Evolutionary conservation across 2,113 vertebrate genomes (phyloP), one percentile per base, ranked within the genome.

Genomic region (Synodontis membranacea): DNA sequence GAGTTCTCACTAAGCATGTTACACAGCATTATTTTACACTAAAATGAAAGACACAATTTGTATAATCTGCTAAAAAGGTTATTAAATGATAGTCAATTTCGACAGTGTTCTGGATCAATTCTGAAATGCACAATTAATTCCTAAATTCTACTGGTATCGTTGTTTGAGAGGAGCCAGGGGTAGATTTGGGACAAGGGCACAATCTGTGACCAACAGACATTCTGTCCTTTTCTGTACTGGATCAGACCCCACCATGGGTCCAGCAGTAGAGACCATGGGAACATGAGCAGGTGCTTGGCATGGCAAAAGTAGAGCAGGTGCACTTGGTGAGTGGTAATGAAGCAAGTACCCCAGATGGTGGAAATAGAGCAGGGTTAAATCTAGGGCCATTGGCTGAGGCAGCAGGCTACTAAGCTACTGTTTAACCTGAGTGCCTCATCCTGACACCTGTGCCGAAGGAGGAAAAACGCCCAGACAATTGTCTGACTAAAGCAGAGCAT

Each of bases 221-320:
- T 52, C 52, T 56, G 17, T 19, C 78, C n/a, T 58, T 80, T 31
- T 58, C 78, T 80, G 52, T 42, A 11, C 76, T 79, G 31, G 34
- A 54, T 79, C 50, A 79, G 48, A 79, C 5, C 42, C 6, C 8
- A 58, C 34, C 34, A 39, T 58, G 34, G 34, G 78, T 58, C 34
- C 34, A 39, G 52, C 21, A 28, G 15, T 58, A 80, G 37, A 80
- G 34, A 39, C 52, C 21, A 80, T 58, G 48, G 78, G 34, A 58
- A 80, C 52, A 52, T 80, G 76, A 80, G 31, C 76, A 80, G 78
- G 52, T 80, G 78, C 78, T 58, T 39, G 78, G 78, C 78, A 56
- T 78, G 52, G 78, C 28, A 56, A 34, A 80, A 80, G 39, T 58
- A 34, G 34, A 42, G 34, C 76, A 37, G 76, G 31, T 80, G 50